Percentiles rank a stretch among this genome's conserved stretches.
Conservation (phyloP, 1,140 invertebrate genomes). For the Orchestia grillus region DNA sequence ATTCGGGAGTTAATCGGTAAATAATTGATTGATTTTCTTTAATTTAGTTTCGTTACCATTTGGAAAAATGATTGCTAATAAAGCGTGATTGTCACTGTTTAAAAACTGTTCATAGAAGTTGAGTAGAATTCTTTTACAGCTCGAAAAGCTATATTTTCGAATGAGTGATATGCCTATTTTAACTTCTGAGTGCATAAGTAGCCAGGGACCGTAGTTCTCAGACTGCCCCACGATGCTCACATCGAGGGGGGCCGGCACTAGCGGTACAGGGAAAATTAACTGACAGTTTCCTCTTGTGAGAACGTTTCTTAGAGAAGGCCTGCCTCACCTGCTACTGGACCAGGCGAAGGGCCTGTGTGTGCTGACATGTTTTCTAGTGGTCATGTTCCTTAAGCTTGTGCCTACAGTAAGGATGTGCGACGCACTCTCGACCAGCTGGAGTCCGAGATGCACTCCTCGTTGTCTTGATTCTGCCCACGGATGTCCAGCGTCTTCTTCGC, state of each 20-base stretch:
- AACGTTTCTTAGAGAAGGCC: not conserved
- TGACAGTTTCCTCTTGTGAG: not conserved
- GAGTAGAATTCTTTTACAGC: no score
- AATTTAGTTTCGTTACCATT: no score
- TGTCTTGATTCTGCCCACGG: not conserved
- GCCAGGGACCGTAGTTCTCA: not conserved
- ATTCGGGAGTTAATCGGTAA: no score
- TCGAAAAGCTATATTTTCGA: not conserved
- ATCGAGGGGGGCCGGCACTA: no score
- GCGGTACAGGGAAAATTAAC: no score
- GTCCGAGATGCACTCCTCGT: slow-evolving; percentile 20
- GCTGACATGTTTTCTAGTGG: not conserved
- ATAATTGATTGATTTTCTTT: no score
- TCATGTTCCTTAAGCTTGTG: not conserved
- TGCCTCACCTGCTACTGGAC: not conserved
- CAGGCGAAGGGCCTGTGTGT: not conserved
- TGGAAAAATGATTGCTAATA: no score
- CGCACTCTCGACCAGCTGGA: slow-evolving; percentile 29
- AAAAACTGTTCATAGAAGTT: no score
- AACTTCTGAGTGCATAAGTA: not conserved
- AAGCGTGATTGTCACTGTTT: no score
- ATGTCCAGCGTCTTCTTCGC: not conserved
- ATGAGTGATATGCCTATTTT: not conserved
- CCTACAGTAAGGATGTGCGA: slow-evolving; percentile 4
- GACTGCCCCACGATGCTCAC: no score